A percentile compares a stretch with the other conserved stretches of the same genome.
Conservation (phyloP, 2,888 invertebrate genomes). For the Hypselothyrea guttata region DNA sequence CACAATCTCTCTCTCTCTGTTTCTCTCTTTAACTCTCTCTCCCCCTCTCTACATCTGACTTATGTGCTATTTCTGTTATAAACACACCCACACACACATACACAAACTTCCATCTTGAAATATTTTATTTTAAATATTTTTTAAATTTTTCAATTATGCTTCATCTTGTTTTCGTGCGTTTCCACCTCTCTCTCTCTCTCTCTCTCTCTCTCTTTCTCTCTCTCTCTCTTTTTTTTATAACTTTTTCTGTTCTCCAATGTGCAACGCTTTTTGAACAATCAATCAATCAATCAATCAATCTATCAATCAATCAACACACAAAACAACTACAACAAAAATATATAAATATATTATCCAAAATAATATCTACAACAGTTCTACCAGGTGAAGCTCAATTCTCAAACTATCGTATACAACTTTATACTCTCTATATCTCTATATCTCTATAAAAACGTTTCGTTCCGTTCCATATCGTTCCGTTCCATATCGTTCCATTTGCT, state of each 20-base stretch:
- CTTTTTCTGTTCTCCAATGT: too few relatives aligned
- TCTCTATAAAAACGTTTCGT: constrained; percentile 52
- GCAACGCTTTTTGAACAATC: constrained; percentile 19
- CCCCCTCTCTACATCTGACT: constrained; percentile 8
- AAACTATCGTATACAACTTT: constrained; percentile 51
- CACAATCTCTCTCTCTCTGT: constrained; percentile 48
- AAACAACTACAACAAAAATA: constrained; percentile 34
- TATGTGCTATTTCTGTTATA: constrained; percentile 22
- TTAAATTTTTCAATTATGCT: constrained; percentile 31
- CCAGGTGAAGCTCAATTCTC: constrained; percentile 78
- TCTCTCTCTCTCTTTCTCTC: too few relatives aligned
- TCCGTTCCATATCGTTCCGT: constrained; percentile 37
- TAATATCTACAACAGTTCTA: constrained; percentile 78
- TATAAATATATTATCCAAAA: constrained; percentile 35
- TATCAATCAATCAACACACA: constrained; percentile 27
- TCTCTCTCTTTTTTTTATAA: too few relatives aligned
- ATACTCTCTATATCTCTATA: constrained; percentile 9
- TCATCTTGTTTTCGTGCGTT: constrained; percentile 18
- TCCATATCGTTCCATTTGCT: constrained; percentile 19
- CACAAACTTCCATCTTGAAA: constrained; percentile 4
- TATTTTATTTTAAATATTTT: too few relatives aligned
- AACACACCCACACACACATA: constrained; percentile 9
- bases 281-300: constrained; percentile 12
- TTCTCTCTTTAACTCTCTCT: constrained; percentile 21
- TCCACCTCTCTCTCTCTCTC: constrained; percentile 9